Conservation (phyloP, 2,888 invertebrate species). For the Brachylomia viminalis region DNA sequence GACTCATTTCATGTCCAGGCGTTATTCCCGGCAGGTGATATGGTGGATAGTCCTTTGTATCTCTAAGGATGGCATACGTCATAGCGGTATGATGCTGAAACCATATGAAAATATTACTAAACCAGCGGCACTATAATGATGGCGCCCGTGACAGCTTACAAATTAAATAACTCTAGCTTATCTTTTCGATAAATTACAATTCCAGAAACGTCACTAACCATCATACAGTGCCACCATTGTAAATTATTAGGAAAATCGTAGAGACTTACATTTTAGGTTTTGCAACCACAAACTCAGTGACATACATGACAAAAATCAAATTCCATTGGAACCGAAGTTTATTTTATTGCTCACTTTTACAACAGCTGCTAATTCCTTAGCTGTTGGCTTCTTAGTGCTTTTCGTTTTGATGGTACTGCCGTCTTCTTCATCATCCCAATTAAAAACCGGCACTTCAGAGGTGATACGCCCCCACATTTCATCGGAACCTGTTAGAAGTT, state of each 20-base stretch:
- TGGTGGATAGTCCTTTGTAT: conserved; percentile 75
- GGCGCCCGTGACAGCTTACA: not conserved
- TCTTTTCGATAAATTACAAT: not conserved
- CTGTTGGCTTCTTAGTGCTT: conserved; percentile 78
- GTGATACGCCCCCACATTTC: conserved; percentile 75
- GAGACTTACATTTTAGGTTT: too few species aligned
- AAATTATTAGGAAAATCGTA: too few species aligned
- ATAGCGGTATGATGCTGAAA: conserved; percentile 72
- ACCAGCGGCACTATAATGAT: not conserved
- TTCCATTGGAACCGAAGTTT: not conserved
- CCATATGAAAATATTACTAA: not conserved
- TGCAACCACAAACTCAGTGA: not conserved
- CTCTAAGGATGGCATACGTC: conserved; percentile 71
- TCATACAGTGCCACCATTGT: too few species aligned
- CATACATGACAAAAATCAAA: not conserved
- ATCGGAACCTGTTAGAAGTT: conserved; percentile 51
- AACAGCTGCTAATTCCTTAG: conserved; percentile 74
- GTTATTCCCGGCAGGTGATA: conserved; percentile 83
- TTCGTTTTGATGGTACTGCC: conserved; percentile 80
- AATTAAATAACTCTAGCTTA: not conserved
- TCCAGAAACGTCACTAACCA: not conserved
- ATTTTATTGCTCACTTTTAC: conserved; percentile 67
- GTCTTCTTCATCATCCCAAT: conserved; percentile 86
- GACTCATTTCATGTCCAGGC: conserved; percentile 80
- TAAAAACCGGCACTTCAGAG: conserved; percentile 77